Percentiles rank a stretch among this genome's conserved stretches.
Evolutionary conservation across 2,888 invertebrate genomes (phyloP).

Genomic region (Tortrix viridana): DNA sequence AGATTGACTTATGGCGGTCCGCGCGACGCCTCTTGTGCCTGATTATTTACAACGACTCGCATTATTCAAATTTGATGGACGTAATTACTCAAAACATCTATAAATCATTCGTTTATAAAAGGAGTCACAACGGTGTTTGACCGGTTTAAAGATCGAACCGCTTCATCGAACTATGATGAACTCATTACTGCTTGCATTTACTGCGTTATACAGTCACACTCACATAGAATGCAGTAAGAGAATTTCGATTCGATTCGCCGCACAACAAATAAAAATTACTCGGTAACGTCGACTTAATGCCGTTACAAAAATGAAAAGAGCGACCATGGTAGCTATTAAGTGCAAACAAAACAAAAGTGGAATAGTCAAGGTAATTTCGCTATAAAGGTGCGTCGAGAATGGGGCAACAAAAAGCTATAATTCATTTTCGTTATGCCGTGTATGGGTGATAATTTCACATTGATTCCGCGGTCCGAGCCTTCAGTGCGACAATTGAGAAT

Average conservation of each 20-base stretch:
- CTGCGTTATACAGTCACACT: conserved; percentile 66
- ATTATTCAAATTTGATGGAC: conserved; percentile 84
- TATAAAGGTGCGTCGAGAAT: conserved; percentile 59
- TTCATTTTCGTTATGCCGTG: conserved; percentile 83
- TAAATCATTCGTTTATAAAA: conserved; percentile 79
- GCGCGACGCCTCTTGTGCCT: conserved; percentile 65
- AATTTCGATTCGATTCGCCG: conserved; percentile 47
- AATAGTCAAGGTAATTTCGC: conserved; percentile 58
- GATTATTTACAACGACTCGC: conserved; percentile 75
- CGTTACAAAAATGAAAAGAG: conserved; percentile 51
- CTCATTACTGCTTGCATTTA: conserved; percentile 67
- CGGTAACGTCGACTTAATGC: conserved; percentile 31
- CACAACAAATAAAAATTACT: conserved; percentile 42
- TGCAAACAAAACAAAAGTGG: conserved; percentile 48
- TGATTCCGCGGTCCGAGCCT: conserved; percentile 65
- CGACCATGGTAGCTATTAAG: conserved; percentile 49
- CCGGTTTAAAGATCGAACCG: conserved; percentile 65
- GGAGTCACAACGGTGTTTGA: conserved; percentile 56
- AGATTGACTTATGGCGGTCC: conserved; percentile 78
- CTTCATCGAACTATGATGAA: conserved; percentile 66
- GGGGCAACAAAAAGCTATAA: conserved; percentile 76
- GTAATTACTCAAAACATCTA: conserved; percentile 81
- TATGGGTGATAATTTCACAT: conserved; percentile 82
- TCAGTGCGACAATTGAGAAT: conserved; percentile 77
- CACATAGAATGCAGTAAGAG: conserved; percentile 57